Evolutionary conservation across 1,140 invertebrate species (phyloP).

Genomic region (Drosophila ironensis): DNA sequence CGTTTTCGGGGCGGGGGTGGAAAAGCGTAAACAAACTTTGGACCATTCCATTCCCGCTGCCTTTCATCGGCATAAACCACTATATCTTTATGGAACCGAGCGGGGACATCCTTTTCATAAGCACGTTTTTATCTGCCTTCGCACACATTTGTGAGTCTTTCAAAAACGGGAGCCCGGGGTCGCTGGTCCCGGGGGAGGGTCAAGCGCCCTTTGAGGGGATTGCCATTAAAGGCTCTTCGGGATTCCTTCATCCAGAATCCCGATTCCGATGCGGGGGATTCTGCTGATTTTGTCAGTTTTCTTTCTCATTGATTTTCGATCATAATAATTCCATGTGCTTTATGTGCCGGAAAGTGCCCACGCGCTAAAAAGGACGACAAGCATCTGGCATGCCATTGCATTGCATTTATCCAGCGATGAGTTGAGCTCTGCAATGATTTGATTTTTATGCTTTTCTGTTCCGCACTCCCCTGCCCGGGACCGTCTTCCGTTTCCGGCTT

Average conservation of each 20-base stretch:
- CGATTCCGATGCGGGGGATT: slow-evolving; percentile 4
- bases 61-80: slow-evolving; percentile 62
- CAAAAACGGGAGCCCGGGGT: slow-evolving; percentile 26
- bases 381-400: slow-evolving; percentile 55
- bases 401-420: slow-evolving; percentile 45
- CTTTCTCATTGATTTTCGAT: slow-evolving; percentile 76
- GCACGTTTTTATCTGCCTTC: slow-evolving; percentile 74
- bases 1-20: no score
- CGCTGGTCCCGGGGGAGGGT: slow-evolving; percentile 21
- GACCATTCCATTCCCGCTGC: slow-evolving; percentile 16
- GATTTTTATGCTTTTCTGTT: slow-evolving; percentile 55
- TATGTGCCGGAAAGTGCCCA: slow-evolving; percentile 63
- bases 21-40: slow-evolving; percentile 50
- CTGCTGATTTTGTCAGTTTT: slow-evolving; percentile 76
- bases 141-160: slow-evolving; percentile 66
- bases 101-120: slow-evolving; percentile 68
- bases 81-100: slow-evolving; percentile 59
- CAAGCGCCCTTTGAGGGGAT: slow-evolving; percentile 32
- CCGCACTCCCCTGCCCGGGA: slow-evolving; percentile 3
- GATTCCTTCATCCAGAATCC: background rate
- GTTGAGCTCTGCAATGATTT: slow-evolving; percentile 44
- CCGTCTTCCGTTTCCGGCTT: slow-evolving; percentile 32
- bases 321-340: slow-evolving; percentile 75
- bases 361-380: slow-evolving; percentile 31
- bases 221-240: slow-evolving; percentile 16